These are phyloP conservation scores for Pardalotus punctatus DNA, from an alignment of 2,113 vertebrate genomes.

Conservation along the genomic window DNA sequence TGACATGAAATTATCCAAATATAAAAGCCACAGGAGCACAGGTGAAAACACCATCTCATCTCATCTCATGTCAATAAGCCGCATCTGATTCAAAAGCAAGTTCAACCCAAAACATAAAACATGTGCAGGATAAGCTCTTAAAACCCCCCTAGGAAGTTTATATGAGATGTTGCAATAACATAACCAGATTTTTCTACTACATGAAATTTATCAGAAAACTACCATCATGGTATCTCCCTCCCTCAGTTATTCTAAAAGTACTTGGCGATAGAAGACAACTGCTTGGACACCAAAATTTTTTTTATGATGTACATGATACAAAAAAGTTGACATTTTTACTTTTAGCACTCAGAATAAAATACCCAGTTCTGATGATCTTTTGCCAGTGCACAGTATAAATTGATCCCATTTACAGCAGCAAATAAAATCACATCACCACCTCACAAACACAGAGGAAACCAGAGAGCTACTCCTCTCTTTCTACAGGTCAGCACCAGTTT, in stretches of 20 bases:
- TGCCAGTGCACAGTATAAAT: not conserved
- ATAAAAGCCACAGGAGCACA: not conserved
- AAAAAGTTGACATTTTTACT: not conserved
- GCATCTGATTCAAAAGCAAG: not conserved
- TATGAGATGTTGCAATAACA: not conserved
- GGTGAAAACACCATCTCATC: not conserved
- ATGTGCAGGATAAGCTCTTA: not conserved
- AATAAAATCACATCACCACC: not conserved
- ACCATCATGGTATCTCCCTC: not conserved
- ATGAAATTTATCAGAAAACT: not conserved
- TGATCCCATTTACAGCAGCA: not conserved
- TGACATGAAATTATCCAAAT: not conserved
- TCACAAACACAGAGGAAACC: rapidly evolving
- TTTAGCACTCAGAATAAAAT: not conserved
- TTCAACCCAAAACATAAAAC: not conserved
- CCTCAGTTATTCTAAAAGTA: not conserved
- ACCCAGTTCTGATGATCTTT: not conserved
- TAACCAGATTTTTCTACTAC: not conserved
- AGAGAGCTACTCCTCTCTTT: not conserved
- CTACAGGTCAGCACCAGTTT: not conserved
- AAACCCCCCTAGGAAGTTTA: not conserved
- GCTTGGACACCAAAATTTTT: not conserved
- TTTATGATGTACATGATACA: not conserved
- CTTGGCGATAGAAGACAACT: not conserved
- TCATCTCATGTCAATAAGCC: not conserved